Percentiles rank a stretch among this genome's conserved stretches.
phyloP scores from a whole-genome alignment of 2,888 invertebrate genomes.

The Willowsia nigromaculata region DNA sequence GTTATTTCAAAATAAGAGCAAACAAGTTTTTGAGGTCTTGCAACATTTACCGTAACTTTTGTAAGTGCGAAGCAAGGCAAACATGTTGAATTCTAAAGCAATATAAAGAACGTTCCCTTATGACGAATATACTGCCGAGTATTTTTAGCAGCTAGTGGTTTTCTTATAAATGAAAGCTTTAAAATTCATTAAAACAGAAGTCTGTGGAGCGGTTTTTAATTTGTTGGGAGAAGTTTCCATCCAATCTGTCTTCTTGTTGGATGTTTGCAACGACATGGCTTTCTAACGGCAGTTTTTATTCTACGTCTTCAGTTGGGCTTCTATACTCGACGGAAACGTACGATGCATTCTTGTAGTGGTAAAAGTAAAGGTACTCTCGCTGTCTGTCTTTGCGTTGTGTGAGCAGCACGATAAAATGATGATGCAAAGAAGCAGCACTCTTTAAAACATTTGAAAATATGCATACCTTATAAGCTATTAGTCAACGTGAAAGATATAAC shows the following conservation, averaged over 20 bases:
- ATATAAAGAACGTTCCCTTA: neutral
- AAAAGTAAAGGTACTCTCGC: neutral
- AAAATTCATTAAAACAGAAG: slow-evolving; percentile 70
- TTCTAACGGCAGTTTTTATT: slow-evolving; percentile 33
- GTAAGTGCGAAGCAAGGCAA: neutral
- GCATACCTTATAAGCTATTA: neutral
- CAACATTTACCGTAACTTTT: neutral
- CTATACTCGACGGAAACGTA: neutral
- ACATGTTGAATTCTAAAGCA: too few relatives aligned
- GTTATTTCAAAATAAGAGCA: neutral
- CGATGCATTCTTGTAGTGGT: neutral
- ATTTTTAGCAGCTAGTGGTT: neutral
- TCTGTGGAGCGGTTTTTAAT: slow-evolving; percentile 63
- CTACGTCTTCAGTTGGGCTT: neutral
- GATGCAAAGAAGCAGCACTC: neutral
- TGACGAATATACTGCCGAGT: neutral
- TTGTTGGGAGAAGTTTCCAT: slow-evolving; percentile 64
- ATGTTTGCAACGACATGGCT: slow-evolving; percentile 39
- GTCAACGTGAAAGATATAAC: neutral
- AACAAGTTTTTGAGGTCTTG: neutral
- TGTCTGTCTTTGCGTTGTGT: neutral
- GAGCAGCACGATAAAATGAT: neutral
- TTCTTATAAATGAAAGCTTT: slow-evolving; percentile 50
- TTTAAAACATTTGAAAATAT: neutral
- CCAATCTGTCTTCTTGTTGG: slow-evolving; percentile 60